Evolutionary conservation across 92 coral and sea anemone genomes (phyloP).

Genomic region (Epizoanthus illoricatus): DNA sequence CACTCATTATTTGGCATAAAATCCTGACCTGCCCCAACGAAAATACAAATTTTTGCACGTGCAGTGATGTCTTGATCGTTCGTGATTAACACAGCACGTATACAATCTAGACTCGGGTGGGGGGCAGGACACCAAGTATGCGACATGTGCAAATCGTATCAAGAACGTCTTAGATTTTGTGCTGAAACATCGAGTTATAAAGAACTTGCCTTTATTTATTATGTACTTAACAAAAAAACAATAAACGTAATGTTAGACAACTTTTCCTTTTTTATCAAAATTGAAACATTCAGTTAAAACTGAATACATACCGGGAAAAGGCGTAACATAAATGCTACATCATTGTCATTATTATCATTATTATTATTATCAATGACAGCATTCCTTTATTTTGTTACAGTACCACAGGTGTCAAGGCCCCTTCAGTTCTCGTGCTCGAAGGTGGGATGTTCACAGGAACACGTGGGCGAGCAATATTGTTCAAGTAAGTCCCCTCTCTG

Average conservation of each 20-base stretch:
- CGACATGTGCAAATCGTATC: slow-evolving; percentile 35
- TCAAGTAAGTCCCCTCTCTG: too few species aligned
- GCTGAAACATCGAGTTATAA: not conserved
- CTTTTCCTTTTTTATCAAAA: too few species aligned
- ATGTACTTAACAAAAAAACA: not conserved
- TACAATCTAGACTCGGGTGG: slow-evolving; percentile 21
- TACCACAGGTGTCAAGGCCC: too few species aligned
- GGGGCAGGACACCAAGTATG: not conserved
- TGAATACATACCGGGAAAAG: too few species aligned
- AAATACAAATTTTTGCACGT: not conserved
- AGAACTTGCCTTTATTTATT: slow-evolving; percentile 1
- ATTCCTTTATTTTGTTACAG: too few species aligned
- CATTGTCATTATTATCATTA: not conserved
- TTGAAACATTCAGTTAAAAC: too few species aligned
- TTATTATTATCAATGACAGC: too few species aligned
- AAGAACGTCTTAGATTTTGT: slow-evolving; percentile 12
- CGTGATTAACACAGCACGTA: slow-evolving; percentile 43
- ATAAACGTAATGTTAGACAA: not conserved
- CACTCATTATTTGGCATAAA: not conserved
- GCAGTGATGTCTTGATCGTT: not conserved
- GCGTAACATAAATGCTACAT: not conserved
- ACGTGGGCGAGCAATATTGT: too few species aligned
- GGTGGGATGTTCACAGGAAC: too few species aligned
- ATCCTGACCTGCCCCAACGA: slow-evolving; percentile 14
- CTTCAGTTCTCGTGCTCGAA: too few species aligned